Base-by-base conservation (phyloP, 1,140 invertebrate species). In the Drosophila novamexicana region DNA sequence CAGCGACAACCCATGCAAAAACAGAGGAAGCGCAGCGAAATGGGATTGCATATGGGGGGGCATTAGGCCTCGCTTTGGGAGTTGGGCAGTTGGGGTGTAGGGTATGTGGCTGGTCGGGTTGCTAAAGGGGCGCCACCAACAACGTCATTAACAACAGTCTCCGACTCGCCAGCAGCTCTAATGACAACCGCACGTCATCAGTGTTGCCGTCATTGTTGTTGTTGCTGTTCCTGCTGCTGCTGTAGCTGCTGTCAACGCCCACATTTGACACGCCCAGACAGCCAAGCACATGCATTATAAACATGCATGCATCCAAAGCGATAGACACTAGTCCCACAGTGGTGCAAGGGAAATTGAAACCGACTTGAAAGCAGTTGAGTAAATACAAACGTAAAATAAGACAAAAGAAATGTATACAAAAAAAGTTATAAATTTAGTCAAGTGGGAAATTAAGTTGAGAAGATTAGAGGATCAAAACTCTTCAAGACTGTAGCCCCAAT, bases 171-270 rank as follows among this genome's bases (percentile, higher is more conserved):
- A 69, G 73, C 73, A 75, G 72, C 82, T 79, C 83, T 86, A 86
- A 86, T 86, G 82, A 86, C 82, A 88, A 79, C 82, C 83, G 86
- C 82, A 86, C 83, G 82, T 86, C 82, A 86, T 86, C 83, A 86
- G 68, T 63, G 75, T 61, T 56, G 75, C 63, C 54, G 39, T 76
- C 57, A 76, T 63, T 75, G 56, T n/a, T 70, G 34, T 29, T 9
- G 59, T 6, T 47, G 61, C 12, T 22, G 59, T 14, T 40, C 52
- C 18, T 45, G 57, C n/a, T 53, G 44, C 16, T 37, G 37, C 29
- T 56, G 58, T 37, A 42, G 40, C 39, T 58, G 59, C 58, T 70
- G 59, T 70, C 66, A 61, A 61, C 75, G 75, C 83, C 83, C 83
- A 66, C 44, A 54, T 77, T 44, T 82, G 83, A 88, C 82, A 86